A percentile compares a stretch with the other conserved stretches of the same genome.
Evolutionary conservation across 2,888 invertebrate genomes (phyloP).

Genomic region (Pheosia tremula): DNA sequence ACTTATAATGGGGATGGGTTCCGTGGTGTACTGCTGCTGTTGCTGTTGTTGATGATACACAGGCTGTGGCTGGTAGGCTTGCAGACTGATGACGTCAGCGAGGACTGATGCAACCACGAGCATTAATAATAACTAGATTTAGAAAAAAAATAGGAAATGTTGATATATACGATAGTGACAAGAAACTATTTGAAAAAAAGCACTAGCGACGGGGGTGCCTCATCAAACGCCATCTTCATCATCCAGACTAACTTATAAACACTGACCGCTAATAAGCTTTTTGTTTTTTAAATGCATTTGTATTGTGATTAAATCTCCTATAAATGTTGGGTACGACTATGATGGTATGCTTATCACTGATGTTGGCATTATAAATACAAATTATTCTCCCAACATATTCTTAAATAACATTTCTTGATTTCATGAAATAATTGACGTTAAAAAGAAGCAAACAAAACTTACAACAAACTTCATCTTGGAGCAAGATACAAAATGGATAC

Average conservation of each 20-base stretch:
- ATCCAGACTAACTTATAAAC: too few relatives aligned
- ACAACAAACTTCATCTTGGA: conserved; percentile 75
- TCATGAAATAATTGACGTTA: not conserved
- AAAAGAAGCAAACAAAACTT: conserved; percentile 49
- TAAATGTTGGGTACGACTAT: too few relatives aligned
- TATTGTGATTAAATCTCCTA: too few relatives aligned
- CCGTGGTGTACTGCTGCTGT: conserved; percentile 72
- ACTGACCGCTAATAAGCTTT: too few relatives aligned
- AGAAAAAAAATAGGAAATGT: not conserved
- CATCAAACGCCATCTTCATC: too few relatives aligned
- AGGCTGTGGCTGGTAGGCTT: conserved; percentile 53
- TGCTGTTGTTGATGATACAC: conserved; percentile 52
- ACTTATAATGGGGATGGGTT: conserved; percentile 87
- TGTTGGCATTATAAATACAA: too few relatives aligned
- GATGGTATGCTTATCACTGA: too few relatives aligned
- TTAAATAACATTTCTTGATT: not conserved
- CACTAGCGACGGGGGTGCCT: too few relatives aligned
- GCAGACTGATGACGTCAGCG: conserved; percentile 69
- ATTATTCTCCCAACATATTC: too few relatives aligned
- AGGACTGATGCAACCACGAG: conserved; percentile 41
- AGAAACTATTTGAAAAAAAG: too few relatives aligned
- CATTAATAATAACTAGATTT: conserved; percentile 47
- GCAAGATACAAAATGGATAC: conserved; percentile 48
- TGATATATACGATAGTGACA: too few relatives aligned
- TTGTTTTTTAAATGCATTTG: too few relatives aligned